A percentile compares a stretch with the other conserved stretches of the same genome.
Conservation (phyloP, 2,113 vertebrate genomes). For the Lophochroa leadbeateri region DNA sequence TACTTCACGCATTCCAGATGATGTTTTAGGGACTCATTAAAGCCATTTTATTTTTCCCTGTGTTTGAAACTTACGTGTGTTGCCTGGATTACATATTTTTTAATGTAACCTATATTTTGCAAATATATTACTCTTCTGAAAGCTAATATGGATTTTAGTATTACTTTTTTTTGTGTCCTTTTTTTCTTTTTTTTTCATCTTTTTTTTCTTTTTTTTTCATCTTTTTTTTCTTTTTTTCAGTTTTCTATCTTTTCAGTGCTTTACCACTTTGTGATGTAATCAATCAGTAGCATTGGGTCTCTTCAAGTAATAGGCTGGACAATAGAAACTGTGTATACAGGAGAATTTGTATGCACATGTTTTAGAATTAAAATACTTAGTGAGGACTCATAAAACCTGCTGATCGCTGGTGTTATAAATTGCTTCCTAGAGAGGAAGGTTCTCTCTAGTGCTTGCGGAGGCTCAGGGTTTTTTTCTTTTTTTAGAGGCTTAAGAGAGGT, state of each 20-base stretch:
- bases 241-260: background rate
- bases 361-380: background rate
- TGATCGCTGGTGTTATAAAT: background rate
- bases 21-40: background rate
- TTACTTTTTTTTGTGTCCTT: background rate
- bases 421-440: background rate
- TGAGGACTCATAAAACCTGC: background rate
- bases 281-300: rapidly evolving
- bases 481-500: no score
- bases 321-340: background rate
- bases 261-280: background rate
- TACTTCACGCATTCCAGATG: background rate
- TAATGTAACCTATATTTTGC: background rate
- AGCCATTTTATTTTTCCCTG: background rate
- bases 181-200: no score
- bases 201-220: background rate
- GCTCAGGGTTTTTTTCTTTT: background rate
- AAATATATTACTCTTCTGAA: background rate
- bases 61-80: background rate
- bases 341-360: background rate
- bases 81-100: background rate
- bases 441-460: background rate
- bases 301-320: background rate
- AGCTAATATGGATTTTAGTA: background rate
- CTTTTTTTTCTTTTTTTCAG: background rate